These are phyloP conservation scores for Rhagoletis pomonella DNA, from an alignment of 1,140 invertebrate species.

Conservation along the genomic window DNA sequence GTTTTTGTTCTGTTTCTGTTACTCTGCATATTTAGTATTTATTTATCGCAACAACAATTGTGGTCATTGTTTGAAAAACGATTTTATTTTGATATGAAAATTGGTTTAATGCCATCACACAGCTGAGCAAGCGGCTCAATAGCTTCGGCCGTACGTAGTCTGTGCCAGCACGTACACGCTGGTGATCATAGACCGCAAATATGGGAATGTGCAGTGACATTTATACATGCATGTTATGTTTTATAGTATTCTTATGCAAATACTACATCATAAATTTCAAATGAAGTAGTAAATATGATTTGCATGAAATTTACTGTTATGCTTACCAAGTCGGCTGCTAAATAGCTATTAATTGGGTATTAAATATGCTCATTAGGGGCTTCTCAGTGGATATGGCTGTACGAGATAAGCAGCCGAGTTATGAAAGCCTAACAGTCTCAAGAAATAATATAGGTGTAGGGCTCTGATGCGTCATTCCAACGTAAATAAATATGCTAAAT, in stretches of 20 bases:
- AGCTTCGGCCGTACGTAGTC: not conserved
- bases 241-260: not conserved
- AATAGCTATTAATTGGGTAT: too few relatives aligned
- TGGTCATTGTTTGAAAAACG: not conserved
- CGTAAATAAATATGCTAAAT: too few relatives aligned
- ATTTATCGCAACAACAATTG: constrained; percentile 17
- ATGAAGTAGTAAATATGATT: too few relatives aligned
- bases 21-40: not conserved
- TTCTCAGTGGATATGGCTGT: too few relatives aligned
- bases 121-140: not conserved
- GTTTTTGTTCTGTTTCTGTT: not conserved
- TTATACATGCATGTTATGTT: not conserved
- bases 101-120: not conserved
- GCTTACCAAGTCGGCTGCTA: too few relatives aligned
- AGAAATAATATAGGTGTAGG: too few relatives aligned
- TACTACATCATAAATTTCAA: not conserved
- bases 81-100: not conserved
- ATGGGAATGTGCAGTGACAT: not conserved
- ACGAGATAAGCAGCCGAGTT: too few relatives aligned
- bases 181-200: not conserved
- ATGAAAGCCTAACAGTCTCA: too few relatives aligned
- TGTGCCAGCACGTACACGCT: not conserved
- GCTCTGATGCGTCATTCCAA: too few relatives aligned
- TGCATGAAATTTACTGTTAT: too few relatives aligned
- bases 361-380: too few relatives aligned